Base-by-base conservation (phyloP, 2,888 invertebrate genomes). In the Trypoxylon attenuatum region DNA sequence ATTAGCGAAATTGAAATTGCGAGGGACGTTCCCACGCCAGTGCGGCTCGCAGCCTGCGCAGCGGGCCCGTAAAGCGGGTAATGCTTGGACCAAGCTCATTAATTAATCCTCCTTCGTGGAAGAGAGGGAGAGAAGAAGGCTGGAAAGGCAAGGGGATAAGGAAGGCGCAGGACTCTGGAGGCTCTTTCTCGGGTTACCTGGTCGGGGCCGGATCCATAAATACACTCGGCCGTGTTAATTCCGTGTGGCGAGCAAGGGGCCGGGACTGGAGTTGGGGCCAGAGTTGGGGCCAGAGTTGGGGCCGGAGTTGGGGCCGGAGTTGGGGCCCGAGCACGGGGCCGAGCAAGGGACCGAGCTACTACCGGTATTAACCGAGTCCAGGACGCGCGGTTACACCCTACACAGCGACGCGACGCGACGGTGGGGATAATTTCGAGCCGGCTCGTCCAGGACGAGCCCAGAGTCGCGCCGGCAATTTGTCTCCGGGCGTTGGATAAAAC, bases 311-410 rank as follows among this genome's bases (percentile, higher is more conserved):
- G n/a, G n/a, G n/a, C n/a, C n/a, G n/a, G n/a, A n/a, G n/a, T n/a
- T n/a, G n/a, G n/a, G n/a, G n/a, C n/a, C n/a, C n/a, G n/a, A n/a
- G n/a, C n/a, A n/a, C n/a, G n/a, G n/a, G n/a, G n/a, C n/a, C n/a
- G n/a, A n/a, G n/a, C n/a, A n/a, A 73, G 75, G 64, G 79, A 63
- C 76, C 71, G 71, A 73, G 75, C 74, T 77, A 85, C 85, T 85
- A 85, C 85, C 79, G 85, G 85, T 84, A 84, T 85, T 85, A 83
- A 82, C 83, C 67, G 61, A 76, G 75, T 76, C 77, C 71, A 76
- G 60, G 75, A 76, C 74, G 73, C 75, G 65, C 73, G 67, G 74
- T 76, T 67, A 76, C 73, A 70, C 70, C 73, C 51, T 54, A 33
- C 33, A 33, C 33, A 10, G 33, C n/a, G n/a, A n/a, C n/a, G n/a